Conservation (phyloP, 1,140 invertebrate genomes). For the Conus betulinus region DNA sequence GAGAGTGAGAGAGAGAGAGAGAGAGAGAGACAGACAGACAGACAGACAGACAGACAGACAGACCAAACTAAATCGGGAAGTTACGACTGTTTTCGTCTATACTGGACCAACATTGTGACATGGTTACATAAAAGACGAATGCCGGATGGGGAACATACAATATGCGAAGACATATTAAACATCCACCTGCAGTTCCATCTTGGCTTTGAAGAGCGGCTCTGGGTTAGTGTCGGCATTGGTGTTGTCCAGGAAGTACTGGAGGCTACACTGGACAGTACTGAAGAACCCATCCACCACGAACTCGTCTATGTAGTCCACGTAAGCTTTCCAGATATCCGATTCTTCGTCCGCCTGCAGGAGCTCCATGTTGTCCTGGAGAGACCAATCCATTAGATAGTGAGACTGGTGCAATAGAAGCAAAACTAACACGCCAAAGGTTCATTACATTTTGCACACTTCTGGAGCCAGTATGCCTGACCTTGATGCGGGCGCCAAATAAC, state of each 20-base stretch:
- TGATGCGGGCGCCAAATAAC: too few species aligned
- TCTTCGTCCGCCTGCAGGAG: constrained; percentile 85
- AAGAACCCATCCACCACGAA: constrained; percentile 88
- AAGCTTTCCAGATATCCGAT: constrained; percentile 87
- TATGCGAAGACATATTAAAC: too few species aligned
- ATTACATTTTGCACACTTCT: background rate
- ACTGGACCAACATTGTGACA: too few species aligned
- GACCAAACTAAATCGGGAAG: too few species aligned
- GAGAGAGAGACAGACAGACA: too few species aligned
- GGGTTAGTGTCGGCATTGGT: constrained; percentile 88
- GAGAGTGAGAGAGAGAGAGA: too few species aligned
- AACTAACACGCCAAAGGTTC: background rate
- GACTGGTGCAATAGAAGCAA: background rate
- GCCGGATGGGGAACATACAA: too few species aligned
- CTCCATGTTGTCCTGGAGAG: constrained; percentile 83
- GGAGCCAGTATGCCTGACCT: background rate
- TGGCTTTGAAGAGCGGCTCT: constrained; percentile 89
- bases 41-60: too few species aligned
- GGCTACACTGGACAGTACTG: constrained; percentile 82
- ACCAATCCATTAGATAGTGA: background rate
- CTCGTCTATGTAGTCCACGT: constrained; percentile 90
- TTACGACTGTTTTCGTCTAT: too few species aligned
- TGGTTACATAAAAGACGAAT: too few species aligned
- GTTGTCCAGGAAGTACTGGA: constrained; percentile 92
- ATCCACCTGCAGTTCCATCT: constrained; percentile 81